Evolutionary conservation across 2,888 invertebrate species (phyloP), one percentile per base, ranked within the genome.

Genomic region (Scaptomyza cyrtandrae): DNA sequence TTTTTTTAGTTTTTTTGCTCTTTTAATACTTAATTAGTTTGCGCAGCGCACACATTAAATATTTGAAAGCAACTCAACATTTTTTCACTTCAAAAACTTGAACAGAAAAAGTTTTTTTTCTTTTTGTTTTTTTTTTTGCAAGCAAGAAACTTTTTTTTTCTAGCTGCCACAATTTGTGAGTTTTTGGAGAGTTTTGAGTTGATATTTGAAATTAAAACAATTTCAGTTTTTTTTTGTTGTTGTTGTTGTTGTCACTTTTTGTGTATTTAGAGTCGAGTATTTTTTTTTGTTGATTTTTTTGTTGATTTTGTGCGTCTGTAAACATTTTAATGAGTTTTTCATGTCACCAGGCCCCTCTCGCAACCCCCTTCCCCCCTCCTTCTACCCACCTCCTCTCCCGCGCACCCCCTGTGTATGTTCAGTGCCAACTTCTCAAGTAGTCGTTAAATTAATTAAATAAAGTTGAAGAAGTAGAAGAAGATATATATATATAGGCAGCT

Each of bases 321-420:
- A 88, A 88, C 83, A 88, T 89, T 88, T 88, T 88, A 88, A 88
- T 88, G 88, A 88, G 88, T 88, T 89, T 88, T 89, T 87, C 89
- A 82, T 88, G 88, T 88, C 70, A 65, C 77, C n/a, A 59, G 49
- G 70, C 80, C 65, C 77, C 69, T 75, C 29, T 63, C 74, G 70
- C 70, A 14, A 3, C 9, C 66, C 65, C 58, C 31, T 53, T 33
- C 14, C 64, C 65, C 58, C 31, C 56, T 33, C 53, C 33, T 11
- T 58, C 19, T 2, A 19, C 1, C 19, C 19, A 19, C 19, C 19
- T 19, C 19, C 19, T 19, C 19, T 19, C 19, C 2, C 19, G 19
- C 52, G 19, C 52, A 50, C 54, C 39, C 49, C 13, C 13, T 48
- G 10, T 33, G 64, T 68, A 71, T 80, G 72, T 83, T 64, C 78